Percentiles rank a stretch among this genome's conserved stretches.
Conservation (phyloP, 2,113 vertebrate genomes). For the Brienomyrus longianalis region DNA sequence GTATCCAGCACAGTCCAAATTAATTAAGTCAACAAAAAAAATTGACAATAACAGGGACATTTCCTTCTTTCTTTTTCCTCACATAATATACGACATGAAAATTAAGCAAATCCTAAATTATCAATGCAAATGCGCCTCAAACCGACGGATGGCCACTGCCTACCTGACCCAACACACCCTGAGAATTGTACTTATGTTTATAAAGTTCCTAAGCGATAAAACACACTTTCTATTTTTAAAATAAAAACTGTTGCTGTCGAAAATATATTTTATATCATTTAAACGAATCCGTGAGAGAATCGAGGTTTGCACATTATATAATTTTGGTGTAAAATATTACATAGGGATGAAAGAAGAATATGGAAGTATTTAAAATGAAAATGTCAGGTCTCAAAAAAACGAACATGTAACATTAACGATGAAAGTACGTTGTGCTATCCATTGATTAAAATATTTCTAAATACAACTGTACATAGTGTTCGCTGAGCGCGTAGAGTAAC, state of each 20-base stretch:
- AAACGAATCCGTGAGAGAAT: background rate
- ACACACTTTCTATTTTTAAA: background rate
- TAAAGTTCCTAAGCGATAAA: background rate
- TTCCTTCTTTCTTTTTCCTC: background rate
- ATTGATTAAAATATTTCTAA: background rate
- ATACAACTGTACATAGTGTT: background rate
- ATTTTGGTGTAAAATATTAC: background rate
- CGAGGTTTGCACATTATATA: background rate
- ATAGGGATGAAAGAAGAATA: background rate
- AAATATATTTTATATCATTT: background rate
- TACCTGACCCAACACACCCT: background rate
- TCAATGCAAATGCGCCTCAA: background rate
- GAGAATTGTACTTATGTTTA: background rate
- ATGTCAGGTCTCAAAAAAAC: background rate
- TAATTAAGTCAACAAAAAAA: slow-evolving; percentile 4
- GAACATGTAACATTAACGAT: background rate
- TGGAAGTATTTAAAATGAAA: background rate
- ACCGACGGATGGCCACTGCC: background rate
- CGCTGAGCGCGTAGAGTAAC: background rate
- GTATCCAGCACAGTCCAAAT: background rate
- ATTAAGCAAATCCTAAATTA: background rate
- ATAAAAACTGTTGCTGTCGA: background rate
- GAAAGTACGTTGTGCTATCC: background rate
- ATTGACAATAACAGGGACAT: background rate
- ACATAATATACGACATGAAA: background rate